Conservation (phyloP, 2,797 vertebrate species). For the Dendrocincla fuliginosa region DNA sequence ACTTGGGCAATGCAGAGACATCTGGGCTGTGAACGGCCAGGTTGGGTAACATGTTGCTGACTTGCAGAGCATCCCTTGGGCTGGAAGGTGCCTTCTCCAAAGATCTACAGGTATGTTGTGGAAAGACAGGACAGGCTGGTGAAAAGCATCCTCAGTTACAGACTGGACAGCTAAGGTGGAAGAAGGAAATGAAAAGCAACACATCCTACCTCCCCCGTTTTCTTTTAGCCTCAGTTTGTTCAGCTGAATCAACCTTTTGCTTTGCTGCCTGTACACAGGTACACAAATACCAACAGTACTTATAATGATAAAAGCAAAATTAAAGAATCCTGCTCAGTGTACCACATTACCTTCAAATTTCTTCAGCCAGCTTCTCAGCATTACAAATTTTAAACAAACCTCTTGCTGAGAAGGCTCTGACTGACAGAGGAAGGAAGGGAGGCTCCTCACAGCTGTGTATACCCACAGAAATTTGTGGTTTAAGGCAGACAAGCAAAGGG, state of each 20-base stretch:
- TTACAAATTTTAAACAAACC: neutral
- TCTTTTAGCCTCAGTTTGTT: neutral
- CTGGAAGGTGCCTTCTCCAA: neutral
- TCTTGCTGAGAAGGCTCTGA: neutral
- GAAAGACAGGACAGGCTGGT: neutral
- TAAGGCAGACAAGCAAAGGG: neutral
- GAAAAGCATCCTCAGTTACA: neutral
- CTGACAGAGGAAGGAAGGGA: neutral
- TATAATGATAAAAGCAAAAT: neutral
- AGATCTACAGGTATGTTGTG: neutral
- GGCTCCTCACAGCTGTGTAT: neutral
- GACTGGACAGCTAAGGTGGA: neutral
- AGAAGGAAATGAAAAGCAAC: neutral
- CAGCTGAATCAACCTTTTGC: neutral
- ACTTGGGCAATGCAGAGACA: rapidly evolving
- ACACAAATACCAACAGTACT: neutral
- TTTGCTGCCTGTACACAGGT: neutral
- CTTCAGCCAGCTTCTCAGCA: neutral
- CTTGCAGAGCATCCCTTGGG: neutral
- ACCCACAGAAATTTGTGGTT: neutral
- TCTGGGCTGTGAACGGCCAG: neutral
- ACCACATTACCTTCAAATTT: neutral
- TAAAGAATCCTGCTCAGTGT: neutral
- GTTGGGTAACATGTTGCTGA: neutral
- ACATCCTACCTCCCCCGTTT: neutral